phyloP scores from a whole-genome alignment of 2,797 vertebrate genomes.

The Jordanella pulchra region DNA sequence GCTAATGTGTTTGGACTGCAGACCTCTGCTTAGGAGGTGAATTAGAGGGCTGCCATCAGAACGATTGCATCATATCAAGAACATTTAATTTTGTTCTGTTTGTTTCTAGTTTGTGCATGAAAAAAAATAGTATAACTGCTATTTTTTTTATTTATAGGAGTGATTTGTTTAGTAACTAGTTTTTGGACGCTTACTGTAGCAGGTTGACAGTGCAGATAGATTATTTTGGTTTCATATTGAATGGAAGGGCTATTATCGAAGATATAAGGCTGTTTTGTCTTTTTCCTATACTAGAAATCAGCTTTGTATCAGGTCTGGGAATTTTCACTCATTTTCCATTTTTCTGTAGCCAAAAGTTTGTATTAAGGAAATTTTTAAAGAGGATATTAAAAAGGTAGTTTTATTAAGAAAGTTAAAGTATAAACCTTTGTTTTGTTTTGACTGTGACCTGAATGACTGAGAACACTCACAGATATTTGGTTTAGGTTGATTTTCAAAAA shows the following conservation, averaged over 20 bases:
- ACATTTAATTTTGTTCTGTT: background rate
- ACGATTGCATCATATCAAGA: background rate
- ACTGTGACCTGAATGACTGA: no score
- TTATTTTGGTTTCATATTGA: background rate
- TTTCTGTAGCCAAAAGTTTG: background rate
- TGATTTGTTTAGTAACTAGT: background rate
- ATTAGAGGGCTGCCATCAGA: conserved; percentile 13
- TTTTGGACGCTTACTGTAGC: background rate
- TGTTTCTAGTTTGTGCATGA: background rate
- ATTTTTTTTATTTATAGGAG: background rate
- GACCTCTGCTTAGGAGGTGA: conserved; percentile 23
- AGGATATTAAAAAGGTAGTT: no score
- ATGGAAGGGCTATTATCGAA: background rate
- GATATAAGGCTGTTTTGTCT: background rate
- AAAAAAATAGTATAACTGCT: background rate
- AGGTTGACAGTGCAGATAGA: no score
- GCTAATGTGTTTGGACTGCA: conserved; percentile 11
- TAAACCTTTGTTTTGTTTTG: no score
- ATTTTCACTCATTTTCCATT: background rate
- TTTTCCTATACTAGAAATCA: background rate
- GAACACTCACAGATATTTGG: no score
- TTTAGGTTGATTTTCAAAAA: no score
- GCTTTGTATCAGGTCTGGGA: background rate
- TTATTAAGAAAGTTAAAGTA: no score
- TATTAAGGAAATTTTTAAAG: background rate